Evolutionary conservation across 2,113 vertebrate genomes (phyloP).

Genomic region (Oryzias woworae): DNA sequence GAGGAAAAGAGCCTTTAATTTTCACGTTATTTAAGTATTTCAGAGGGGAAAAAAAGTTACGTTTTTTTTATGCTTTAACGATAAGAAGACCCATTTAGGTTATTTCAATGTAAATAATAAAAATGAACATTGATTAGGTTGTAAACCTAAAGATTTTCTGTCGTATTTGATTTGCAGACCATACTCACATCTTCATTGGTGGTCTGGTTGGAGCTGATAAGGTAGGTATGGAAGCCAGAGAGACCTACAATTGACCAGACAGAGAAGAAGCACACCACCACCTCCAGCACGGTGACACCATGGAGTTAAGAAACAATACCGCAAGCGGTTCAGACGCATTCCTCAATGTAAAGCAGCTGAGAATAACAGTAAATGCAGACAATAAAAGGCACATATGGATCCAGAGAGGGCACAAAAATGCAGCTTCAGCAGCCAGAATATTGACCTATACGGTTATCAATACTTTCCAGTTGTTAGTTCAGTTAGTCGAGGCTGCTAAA

Average conservation of each 20-base stretch:
- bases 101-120: no score
- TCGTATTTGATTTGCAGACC: neutral
- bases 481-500: constrained; percentile 27
- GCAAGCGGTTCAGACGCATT: neutral
- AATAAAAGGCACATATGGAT: neutral
- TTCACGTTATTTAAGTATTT: no score
- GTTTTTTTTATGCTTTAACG: no score
- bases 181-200: constrained; percentile 98
- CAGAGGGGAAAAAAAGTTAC: no score
- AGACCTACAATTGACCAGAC: constrained; percentile 98
- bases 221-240: constrained; percentile 97
- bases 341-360: neutral
- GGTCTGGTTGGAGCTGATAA: constrained; percentile 99
- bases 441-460: constrained; percentile 43
- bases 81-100: no score
- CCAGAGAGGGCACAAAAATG: constrained; percentile 2
- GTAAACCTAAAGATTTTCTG: neutral
- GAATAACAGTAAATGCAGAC: neutral
- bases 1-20: no score
- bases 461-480: constrained; percentile 42
- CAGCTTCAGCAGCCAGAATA: constrained; percentile 22
- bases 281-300: constrained; percentile 88
- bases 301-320: constrained; percentile 80
- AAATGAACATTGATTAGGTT: no score
- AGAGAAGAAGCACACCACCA: constrained; percentile 98